Conservation (phyloP, 2,113 vertebrate species). For the Peromyscus californicus region DNA sequence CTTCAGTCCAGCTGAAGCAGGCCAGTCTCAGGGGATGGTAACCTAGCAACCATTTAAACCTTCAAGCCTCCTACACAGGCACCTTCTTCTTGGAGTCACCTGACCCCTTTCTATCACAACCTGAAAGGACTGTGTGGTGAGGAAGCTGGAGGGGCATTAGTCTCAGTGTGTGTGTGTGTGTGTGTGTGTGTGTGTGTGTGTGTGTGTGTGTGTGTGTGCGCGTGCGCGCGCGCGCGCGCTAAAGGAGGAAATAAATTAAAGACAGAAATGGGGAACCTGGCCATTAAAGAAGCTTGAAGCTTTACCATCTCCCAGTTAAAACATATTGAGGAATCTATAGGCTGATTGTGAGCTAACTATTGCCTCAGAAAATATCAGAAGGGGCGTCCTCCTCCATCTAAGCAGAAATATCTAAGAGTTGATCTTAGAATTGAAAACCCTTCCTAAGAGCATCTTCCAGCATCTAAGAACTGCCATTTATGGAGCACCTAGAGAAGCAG, state of each 20-base stretch:
- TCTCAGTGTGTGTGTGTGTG: neutral
- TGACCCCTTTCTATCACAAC: neutral
- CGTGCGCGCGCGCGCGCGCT: neutral
- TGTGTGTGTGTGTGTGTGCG: neutral
- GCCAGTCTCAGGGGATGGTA: neutral
- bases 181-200: neutral
- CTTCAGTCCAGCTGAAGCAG: neutral
- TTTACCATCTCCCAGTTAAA: neutral
- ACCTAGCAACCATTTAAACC: slow-evolving; percentile 22
- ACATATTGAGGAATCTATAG: neutral
- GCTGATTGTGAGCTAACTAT: neutral
- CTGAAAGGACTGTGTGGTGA: neutral
- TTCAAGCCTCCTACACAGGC: neutral
- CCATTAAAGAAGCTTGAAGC: neutral
- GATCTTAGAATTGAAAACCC: neutral
- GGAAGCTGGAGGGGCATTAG: neutral
- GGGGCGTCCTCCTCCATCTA: neutral
- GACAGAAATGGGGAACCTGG: neutral
- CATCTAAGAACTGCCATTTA: neutral
- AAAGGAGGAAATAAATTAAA: neutral
- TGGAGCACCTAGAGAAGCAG: neutral
- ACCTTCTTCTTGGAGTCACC: neutral
- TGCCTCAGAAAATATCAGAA: neutral
- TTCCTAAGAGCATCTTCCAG: neutral
- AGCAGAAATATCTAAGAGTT: neutral